Percentiles rank a stretch among this genome's conserved stretches.
Evolutionary conservation across 2,113 vertebrate genomes (phyloP).

Genomic region (Corynorhinus townsendii): DNA sequence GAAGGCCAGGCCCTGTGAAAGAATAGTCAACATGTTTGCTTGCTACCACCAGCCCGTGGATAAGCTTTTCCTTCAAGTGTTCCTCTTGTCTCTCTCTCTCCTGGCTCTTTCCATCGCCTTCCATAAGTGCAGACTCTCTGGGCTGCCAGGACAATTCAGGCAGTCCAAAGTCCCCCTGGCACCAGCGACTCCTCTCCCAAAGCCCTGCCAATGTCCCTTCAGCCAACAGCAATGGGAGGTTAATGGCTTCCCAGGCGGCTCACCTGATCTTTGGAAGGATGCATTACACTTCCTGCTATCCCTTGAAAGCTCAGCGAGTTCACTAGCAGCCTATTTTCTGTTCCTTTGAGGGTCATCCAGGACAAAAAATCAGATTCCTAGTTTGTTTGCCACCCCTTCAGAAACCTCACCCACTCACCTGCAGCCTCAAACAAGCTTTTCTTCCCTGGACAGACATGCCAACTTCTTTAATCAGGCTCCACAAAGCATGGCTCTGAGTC

Average conservation of each 20-base stretch:
- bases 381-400: neutral
- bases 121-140: neutral
- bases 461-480: neutral
- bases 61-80: neutral
- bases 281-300: neutral
- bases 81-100: neutral
- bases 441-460: neutral
- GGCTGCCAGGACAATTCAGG: neutral
- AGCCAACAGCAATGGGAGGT: neutral
- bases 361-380: neutral
- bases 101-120: neutral
- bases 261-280: neutral
- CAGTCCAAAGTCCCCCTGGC: fast-evolving
- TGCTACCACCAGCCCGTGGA: neutral
- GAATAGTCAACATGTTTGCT: neutral
- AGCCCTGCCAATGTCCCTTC: neutral
- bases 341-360: neutral
- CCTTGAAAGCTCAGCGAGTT: neutral
- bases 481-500: neutral
- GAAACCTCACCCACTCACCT: neutral
- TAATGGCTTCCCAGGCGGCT: neutral
- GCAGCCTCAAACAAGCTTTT: neutral
- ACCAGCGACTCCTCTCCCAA: neutral
- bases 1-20: neutral
- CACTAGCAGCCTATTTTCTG: neutral